Conservation (phyloP, 2,113 vertebrate species). For the Sigmodon hispidus region DNA sequence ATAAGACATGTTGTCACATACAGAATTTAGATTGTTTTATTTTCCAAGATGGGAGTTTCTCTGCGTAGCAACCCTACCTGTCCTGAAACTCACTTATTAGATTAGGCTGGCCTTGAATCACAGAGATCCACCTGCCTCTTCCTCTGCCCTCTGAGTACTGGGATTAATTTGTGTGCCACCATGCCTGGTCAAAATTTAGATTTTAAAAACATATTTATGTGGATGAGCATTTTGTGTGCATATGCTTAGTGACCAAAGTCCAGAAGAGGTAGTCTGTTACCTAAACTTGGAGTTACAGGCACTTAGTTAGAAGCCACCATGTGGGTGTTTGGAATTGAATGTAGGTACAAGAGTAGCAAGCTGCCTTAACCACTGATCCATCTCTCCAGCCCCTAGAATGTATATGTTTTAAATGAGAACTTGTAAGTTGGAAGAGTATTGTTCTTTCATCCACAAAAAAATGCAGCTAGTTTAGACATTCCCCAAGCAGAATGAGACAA, state of each 20-base stretch:
- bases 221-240: background rate
- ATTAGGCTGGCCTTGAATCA: background rate
- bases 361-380: background rate
- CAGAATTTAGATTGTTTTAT: constrained; percentile 29
- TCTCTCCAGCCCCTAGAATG: background rate
- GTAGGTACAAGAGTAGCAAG: background rate
- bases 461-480: background rate
- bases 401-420: background rate
- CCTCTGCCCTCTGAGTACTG: background rate
- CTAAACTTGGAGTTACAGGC: background rate
- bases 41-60: background rate
- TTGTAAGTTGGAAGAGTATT: background rate
- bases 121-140: background rate
- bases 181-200: background rate
- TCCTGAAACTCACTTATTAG: background rate
- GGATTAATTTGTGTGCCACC: background rate
- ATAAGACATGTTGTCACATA: background rate
- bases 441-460: background rate
- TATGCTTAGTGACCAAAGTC: background rate
- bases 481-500: background rate
- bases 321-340: background rate
- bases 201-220: background rate
- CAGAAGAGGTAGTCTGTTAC: background rate
- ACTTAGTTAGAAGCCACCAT: background rate
- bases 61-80: background rate